Conservation (phyloP, 1,140 invertebrate genomes). For the Caenorhabditis inopinata region DNA sequence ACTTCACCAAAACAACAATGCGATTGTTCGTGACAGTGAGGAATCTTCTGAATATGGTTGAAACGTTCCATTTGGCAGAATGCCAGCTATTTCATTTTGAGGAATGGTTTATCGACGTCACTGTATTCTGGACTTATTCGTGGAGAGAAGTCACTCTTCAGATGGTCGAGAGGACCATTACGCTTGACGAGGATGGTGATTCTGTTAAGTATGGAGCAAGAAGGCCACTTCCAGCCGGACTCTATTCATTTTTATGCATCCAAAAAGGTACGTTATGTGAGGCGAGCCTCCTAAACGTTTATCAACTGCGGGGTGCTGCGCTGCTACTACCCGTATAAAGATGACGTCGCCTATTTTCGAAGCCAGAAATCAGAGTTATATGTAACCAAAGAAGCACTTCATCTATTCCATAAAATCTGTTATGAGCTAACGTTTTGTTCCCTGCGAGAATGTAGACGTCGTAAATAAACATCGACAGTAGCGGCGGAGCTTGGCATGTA, state of each 20-base stretch:
- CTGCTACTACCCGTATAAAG: too few species aligned
- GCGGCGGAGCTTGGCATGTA: too few species aligned
- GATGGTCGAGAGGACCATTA: conserved; percentile 16
- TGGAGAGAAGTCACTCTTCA: neutral
- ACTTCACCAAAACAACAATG: conserved; percentile 25
- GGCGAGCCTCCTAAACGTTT: too few species aligned
- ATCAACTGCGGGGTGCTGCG: too few species aligned
- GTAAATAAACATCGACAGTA: too few species aligned
- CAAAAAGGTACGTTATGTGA: conserved; percentile 12
- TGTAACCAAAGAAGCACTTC: too few species aligned
- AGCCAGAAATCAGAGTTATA: too few species aligned
- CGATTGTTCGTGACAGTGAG: neutral
- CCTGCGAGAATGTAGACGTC: too few species aligned
- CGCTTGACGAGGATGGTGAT: conserved; percentile 13
- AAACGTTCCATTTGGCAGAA: neutral
- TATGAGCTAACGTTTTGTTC: too few species aligned
- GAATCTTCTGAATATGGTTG: neutral
- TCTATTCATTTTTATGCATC: conserved; percentile 30
- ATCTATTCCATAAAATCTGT: too few species aligned
- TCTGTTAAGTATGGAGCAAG: neutral
- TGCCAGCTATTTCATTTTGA: conserved; percentile 18
- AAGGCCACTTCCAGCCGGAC: conserved; percentile 3
- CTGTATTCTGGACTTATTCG: conserved; percentile 25
- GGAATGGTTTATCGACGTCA: neutral
- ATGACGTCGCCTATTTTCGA: too few species aligned